phyloP scores from a whole-genome alignment of 2,113 vertebrate genomes.

The Nycticorax nycticorax region DNA sequence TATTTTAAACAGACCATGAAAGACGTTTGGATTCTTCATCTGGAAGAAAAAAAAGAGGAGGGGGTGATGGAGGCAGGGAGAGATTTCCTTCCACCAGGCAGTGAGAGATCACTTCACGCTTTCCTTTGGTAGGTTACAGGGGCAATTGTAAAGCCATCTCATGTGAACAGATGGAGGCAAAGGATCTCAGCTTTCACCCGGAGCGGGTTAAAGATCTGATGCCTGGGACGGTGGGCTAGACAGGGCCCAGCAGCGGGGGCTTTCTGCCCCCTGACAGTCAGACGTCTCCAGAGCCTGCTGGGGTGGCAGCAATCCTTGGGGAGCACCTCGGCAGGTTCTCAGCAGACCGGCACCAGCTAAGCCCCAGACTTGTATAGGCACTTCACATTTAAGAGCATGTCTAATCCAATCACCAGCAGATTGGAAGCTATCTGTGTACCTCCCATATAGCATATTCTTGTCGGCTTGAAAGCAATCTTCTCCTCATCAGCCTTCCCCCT shows the following conservation, averaged over 20 bases:
- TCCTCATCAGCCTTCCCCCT: slow-evolving; percentile 64
- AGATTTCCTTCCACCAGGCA: slow-evolving; percentile 64
- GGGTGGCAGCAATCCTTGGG: slow-evolving; percentile 58
- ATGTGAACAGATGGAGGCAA: slow-evolving; percentile 69
- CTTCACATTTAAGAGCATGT: slow-evolving; percentile 80
- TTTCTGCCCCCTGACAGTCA: slow-evolving; percentile 53
- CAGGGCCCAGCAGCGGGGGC: slow-evolving; percentile 47
- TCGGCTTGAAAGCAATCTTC: slow-evolving; percentile 59
- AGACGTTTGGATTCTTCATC: slow-evolving; percentile 26
- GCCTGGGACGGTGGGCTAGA: slow-evolving; percentile 35
- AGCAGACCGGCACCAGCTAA: slow-evolving; percentile 65
- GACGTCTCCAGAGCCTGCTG: slow-evolving; percentile 61
- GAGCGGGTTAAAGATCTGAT: slow-evolving; percentile 51
- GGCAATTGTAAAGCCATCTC: slow-evolving; percentile 60
- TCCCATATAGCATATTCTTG: slow-evolving; percentile 78
- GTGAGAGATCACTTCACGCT: slow-evolving; percentile 52
- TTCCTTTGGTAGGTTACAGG: slow-evolving; percentile 47
- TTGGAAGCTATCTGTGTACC: slow-evolving; percentile 78
- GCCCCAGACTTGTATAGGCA: slow-evolving; percentile 70
- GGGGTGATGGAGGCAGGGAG: not conserved
- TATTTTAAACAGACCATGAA: slow-evolving; percentile 56
- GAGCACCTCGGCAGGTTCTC: slow-evolving; percentile 69
- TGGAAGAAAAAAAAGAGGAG: not conserved
- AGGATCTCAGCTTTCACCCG: slow-evolving; percentile 65
- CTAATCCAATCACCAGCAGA: slow-evolving; percentile 82